A percentile compares a stretch with the other conserved stretches of the same genome.
These are phyloP conservation scores for Diaprepes abbreviatus DNA, from an alignment of 2,888 invertebrate genomes.

Conservation along the genomic window DNA sequence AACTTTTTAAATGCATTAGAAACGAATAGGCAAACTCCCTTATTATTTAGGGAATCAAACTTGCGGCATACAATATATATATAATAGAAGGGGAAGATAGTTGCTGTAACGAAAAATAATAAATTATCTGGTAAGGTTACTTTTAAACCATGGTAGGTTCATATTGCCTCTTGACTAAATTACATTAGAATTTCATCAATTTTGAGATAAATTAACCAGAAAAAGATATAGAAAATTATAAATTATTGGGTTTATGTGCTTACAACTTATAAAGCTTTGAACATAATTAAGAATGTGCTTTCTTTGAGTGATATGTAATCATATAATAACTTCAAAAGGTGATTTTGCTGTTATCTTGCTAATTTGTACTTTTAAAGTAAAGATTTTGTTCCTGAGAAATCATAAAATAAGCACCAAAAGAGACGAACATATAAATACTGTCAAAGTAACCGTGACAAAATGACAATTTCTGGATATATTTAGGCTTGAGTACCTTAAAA, in stretches of 20 bases:
- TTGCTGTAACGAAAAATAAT: conserved; percentile 35
- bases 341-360: too few species aligned
- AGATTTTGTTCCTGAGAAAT: too few species aligned
- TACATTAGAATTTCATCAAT: conserved; percentile 39
- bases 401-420: too few species aligned
- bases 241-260: neutral
- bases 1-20: conserved; percentile 58
- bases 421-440: too few species aligned
- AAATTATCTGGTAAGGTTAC: conserved; percentile 43
- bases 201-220: conserved; percentile 27
- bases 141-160: conserved; percentile 37
- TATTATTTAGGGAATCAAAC: conserved; percentile 33
- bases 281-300: too few species aligned
- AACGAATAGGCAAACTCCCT: conserved; percentile 44
- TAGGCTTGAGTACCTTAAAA: too few species aligned
- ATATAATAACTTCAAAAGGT: too few species aligned
- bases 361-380: too few species aligned
- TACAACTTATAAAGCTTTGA: neutral
- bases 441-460: too few species aligned
- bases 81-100: conserved; percentile 33
- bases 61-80: conserved; percentile 32
- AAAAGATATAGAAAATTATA: conserved; percentile 36
- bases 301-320: too few species aligned
- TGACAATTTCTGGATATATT: too few species aligned
- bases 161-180: conserved; percentile 41